Evolutionary conservation across 2,113 vertebrate species (phyloP), one percentile per base, ranked within the genome.

Genomic region (Cariama cristata): DNA sequence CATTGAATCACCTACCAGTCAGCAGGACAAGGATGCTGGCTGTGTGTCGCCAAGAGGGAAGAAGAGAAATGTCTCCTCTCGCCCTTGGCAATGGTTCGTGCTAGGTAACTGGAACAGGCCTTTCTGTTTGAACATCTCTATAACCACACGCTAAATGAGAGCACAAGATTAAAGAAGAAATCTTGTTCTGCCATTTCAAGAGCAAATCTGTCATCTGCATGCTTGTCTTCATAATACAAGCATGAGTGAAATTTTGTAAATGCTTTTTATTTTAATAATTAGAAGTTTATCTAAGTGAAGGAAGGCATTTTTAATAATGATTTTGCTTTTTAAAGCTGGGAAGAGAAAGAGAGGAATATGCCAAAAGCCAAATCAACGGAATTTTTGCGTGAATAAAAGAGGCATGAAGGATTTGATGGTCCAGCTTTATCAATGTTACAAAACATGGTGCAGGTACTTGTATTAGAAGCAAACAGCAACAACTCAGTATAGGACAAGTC

Each of bases 221-320:
- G 12, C 58, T 96, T 73, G 44, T 87, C 81, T 95, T 91, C 49
- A 32, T 87, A 71, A 85, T 21, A 64, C 24, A 38, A 79, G 40
- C 45, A 5, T 59, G 89, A 96, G 58, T 45, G 38, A 87, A 72
- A 79, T 90, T 42, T 72, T 85, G n/a, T 82, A 94, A 89, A 64
- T 88, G 40, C 17, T 84, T 93, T 86, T 86, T 27, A 86, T 96
- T 93, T 93, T 74, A 95, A 63, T 88, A 95, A 93, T 93, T 87
- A 90, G 20, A 75, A 52, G 12, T 89, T 81, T 79, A 75, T 49
- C 19, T 89, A 58, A 68, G 60, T 75, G 52, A 93, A 59, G 38
- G 67, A 60, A 91, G 26, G 35, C 7, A 38, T 85, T 89, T 93
- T 82, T 58, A 79, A 62, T 87, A 50, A 38, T 33, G 7, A 32